phyloP scores from a whole-genome alignment of 2,113 vertebrate species.

The Campylorhamphus procurvoides region DNA sequence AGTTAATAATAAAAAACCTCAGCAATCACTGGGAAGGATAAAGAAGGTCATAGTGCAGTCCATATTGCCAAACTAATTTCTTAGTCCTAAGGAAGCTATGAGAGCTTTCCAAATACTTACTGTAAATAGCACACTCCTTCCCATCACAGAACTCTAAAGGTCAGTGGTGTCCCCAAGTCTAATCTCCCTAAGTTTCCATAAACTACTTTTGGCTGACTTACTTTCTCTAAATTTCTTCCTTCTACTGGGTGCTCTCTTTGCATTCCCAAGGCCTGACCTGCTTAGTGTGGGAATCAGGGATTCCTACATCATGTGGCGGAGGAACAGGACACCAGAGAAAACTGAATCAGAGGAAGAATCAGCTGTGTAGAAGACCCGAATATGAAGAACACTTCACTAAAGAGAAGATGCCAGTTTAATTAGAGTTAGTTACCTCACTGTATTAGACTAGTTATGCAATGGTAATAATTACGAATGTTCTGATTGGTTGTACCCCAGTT shows the following conservation, averaged over 20 bases:
- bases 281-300: no score
- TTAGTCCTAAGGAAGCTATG: slow-evolving; percentile 2
- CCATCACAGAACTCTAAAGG: background rate
- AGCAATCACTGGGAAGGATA: background rate
- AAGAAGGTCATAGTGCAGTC: background rate
- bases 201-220: background rate
- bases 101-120: slow-evolving; percentile 11
- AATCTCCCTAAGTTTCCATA: background rate
- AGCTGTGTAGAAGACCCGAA: no score
- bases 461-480: no score
- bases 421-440: no score
- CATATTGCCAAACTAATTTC: background rate
- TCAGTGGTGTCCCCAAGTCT: background rate
- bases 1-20: background rate
- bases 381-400: no score
- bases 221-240: background rate
- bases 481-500: no score
- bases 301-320: no score
- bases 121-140: background rate
- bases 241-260: background rate
- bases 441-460: no score
- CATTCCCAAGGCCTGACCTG: background rate
- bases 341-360: no score
- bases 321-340: no score
- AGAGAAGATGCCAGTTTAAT: no score